A percentile compares a stretch with the other conserved stretches of the same genome.
These are phyloP conservation scores for Luperina testacea DNA, from an alignment of 2,888 invertebrate species.

Conservation along the genomic window DNA sequence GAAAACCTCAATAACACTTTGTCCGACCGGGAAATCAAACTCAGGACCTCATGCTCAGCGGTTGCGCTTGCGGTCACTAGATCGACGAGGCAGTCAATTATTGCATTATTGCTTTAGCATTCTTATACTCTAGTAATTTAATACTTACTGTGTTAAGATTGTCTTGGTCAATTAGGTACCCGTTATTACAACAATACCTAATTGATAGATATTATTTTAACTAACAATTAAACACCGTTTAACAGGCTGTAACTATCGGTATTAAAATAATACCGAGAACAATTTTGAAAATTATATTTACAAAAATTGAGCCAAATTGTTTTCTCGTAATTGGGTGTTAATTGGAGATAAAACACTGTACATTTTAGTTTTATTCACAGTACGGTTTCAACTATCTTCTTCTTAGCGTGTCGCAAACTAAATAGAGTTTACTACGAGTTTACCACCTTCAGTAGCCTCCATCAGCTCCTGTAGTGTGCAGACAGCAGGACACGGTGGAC, in stretches of 20 bases:
- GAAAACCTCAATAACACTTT: background rate
- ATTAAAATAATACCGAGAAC: constrained; percentile 19
- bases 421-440: background rate
- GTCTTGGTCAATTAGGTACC: background rate
- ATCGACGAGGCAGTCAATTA: background rate
- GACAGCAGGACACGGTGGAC: background rate
- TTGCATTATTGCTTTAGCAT: background rate
- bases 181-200: background rate
- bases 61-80: no score
- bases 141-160: background rate
- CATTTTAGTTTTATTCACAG: constrained; percentile 19
- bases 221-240: constrained; percentile 5
- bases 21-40: background rate
- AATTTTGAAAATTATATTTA: constrained; percentile 34
- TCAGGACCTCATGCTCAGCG: background rate
- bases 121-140: background rate
- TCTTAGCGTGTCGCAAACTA: background rate
- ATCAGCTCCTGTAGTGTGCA: background rate
- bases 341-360: constrained; percentile 5
- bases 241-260: background rate
- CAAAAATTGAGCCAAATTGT: constrained; percentile 18
- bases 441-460: background rate
- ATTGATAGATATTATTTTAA: constrained; percentile 16
- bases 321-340: constrained; percentile 40
- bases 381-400: background rate